These are phyloP conservation scores for Puffinus mauretanicus DNA, from an alignment of 2,113 vertebrate genomes.

Conservation along the genomic window DNA sequence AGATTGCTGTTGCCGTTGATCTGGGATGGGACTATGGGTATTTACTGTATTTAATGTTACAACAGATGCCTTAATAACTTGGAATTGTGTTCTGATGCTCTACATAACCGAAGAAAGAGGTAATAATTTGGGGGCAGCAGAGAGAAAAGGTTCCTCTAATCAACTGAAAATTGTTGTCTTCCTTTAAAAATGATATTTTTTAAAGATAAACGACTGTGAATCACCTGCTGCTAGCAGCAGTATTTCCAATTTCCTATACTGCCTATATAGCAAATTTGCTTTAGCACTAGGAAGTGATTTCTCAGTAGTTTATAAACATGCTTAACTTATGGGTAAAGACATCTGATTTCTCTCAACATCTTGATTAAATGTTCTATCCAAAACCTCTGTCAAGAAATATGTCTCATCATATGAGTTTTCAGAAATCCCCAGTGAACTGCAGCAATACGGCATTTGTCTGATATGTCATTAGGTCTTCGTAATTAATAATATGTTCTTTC, in stretches of 20 bases:
- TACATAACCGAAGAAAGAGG: background rate
- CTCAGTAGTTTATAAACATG: background rate
- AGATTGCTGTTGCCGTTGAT: background rate
- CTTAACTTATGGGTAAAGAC: background rate
- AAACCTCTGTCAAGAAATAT: background rate
- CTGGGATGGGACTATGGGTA: background rate
- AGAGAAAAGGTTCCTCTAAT: background rate
- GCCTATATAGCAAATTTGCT: background rate
- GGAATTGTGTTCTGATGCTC: background rate
- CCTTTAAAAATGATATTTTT: background rate
- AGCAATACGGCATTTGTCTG: background rate
- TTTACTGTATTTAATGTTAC: background rate
- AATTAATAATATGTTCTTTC: background rate
- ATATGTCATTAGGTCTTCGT: background rate
- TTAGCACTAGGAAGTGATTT: background rate
- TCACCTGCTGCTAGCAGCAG: background rate
- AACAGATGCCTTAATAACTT: background rate
- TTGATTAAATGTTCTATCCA: background rate
- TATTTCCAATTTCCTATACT: background rate
- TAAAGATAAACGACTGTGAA: background rate
- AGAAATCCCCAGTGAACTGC: background rate
- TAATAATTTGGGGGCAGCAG: background rate
- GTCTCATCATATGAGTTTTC: background rate
- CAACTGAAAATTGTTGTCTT: background rate
- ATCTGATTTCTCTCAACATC: background rate